Conservation (phyloP, 2,888 invertebrate species). For the Catonia carolina region DNA sequence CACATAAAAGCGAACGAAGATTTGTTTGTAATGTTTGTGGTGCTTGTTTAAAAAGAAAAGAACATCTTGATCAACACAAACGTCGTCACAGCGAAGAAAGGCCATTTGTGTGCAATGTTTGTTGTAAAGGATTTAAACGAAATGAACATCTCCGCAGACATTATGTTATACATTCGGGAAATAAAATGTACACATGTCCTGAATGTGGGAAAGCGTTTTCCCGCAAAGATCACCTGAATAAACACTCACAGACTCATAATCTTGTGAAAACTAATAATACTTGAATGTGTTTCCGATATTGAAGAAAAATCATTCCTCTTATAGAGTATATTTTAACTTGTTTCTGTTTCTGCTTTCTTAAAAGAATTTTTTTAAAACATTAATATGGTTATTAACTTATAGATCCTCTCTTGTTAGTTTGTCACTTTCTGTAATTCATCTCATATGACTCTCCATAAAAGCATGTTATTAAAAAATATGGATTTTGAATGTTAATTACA, state of each 20-base stretch:
- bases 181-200: constrained; percentile 44
- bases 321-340: neutral
- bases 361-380: too few relatives aligned
- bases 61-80: constrained; percentile 45
- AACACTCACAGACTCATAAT: constrained; percentile 44
- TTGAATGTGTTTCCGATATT: neutral
- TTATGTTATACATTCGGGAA: constrained; percentile 46
- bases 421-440: too few relatives aligned
- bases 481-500: too few relatives aligned
- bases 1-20: constrained; percentile 16
- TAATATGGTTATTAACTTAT: too few relatives aligned
- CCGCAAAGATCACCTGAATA: constrained; percentile 46
- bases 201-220: constrained; percentile 46
- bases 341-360: neutral
- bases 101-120: constrained; percentile 39
- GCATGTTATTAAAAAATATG: too few relatives aligned
- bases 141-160: constrained; percentile 47
- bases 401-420: too few relatives aligned
- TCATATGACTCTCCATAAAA: too few relatives aligned
- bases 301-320: neutral
- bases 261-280: constrained; percentile 23
- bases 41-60: constrained; percentile 45
- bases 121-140: constrained; percentile 45
- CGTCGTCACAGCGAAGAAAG: constrained; percentile 44
- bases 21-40: constrained; percentile 44